Conservation (phyloP, 2,113 vertebrate genomes). For the Accipiter cooperii region DNA sequence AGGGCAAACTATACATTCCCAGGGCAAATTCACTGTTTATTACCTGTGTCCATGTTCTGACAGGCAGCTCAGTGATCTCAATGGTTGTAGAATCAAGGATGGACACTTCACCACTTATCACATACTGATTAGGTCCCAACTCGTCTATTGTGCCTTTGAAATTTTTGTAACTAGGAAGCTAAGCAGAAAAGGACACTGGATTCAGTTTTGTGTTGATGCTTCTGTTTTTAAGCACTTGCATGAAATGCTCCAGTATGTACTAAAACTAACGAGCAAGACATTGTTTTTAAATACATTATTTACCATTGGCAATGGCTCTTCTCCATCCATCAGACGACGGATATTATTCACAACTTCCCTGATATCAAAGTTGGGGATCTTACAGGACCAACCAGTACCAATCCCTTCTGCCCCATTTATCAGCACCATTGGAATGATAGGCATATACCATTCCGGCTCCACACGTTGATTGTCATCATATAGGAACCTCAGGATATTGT, state of each 20-base stretch:
- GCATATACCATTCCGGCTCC: conserved; percentile 98
- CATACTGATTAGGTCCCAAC: conserved; percentile 83
- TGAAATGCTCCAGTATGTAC: neutral
- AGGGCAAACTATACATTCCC: neutral
- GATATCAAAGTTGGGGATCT: conserved; percentile 87
- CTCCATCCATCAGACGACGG: conserved; percentile 83
- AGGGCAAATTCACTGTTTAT: neutral
- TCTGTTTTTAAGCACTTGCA: neutral
- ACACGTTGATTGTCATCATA: conserved; percentile 96
- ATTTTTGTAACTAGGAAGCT: conserved; percentile 94
- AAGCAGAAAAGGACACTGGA: neutral
- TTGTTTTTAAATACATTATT: neutral
- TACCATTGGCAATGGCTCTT: conserved; percentile 90
- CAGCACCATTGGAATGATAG: conserved; percentile 91
- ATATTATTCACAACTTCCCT: conserved; percentile 91
- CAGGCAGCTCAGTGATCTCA: conserved; percentile 96
- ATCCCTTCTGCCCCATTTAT: conserved; percentile 94
- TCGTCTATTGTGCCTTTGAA: conserved; percentile 91
- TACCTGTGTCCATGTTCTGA: conserved; percentile 96
- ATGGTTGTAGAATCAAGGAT: conserved; percentile 92
- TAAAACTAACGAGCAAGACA: neutral
- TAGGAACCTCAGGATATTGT: conserved; percentile 87
- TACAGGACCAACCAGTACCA: conserved; percentile 96
- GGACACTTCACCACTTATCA: conserved; percentile 89
- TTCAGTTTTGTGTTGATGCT: neutral